Evolutionary conservation across 2,113 vertebrate species (phyloP), one percentile per base, ranked within the genome.

Genomic region (Prietella phreatophila): DNA sequence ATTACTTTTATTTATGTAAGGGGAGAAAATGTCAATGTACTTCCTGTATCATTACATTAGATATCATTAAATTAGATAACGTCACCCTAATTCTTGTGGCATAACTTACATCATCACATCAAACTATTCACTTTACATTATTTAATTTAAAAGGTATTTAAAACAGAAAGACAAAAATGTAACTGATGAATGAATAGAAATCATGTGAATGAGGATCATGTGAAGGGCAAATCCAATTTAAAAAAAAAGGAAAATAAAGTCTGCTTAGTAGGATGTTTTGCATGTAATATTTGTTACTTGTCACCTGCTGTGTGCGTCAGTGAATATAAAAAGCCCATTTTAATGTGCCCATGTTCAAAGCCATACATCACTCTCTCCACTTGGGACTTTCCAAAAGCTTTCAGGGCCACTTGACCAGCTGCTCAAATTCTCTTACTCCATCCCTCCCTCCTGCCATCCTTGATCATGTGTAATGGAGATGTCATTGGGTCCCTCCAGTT

Each of bases 321-420:
- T 10, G 73, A 17, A 27, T 47, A 63, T 39, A 58, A 86, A 86
- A 79, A 63, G 58, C 36, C 81, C 65, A 60, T 88, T 91, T 88
- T 67, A 81, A 80, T 86, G 91, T 88, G 87, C 79, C 84, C 42
- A 87, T 33, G 55, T 88, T 88, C 89, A 20, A 4, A 47, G 63
- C 20, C 22, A 84, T 89, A 87, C 76, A 91, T 5, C 65, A 85
- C 75, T 88, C 67, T 75, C 60, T 73, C 19, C 33, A 85, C 25
- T 47, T 36, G 73, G 42, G 75, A 86, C 60, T 86, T 86, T 86
- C 85, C 7, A 25, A n/a, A 83, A 65, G 55, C 84, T 91, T 93
- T 88, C 50, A 36, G 50, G 56, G 76, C 76, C 22, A 53, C 87
- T 91, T 92, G 79, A 91, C 87, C 90, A 91, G 86, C 88, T 92